Conservation (phyloP, 2,888 invertebrate genomes). For the Drosophila kuntzei region DNA sequence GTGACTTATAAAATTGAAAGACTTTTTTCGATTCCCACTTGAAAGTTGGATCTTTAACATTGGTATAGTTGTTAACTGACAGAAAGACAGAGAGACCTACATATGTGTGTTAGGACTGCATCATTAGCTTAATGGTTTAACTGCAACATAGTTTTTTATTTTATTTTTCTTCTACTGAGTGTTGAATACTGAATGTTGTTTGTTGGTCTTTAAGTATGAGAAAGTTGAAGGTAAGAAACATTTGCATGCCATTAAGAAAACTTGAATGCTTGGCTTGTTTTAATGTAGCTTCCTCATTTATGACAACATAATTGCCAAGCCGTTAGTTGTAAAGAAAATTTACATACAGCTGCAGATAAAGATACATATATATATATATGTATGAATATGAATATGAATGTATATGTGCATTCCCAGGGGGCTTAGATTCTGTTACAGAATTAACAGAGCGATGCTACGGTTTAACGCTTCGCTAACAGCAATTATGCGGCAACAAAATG, state of each 20-base stretch:
- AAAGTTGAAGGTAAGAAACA: conserved; percentile 63
- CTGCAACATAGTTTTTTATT: conserved; percentile 34
- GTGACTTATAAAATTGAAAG: not conserved
- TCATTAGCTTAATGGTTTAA: conserved; percentile 65
- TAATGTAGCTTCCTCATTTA: conserved; percentile 58
- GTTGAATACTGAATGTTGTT: conserved; percentile 10
- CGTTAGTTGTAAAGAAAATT: conserved; percentile 54
- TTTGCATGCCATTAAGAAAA: conserved; percentile 65
- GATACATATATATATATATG: conserved; percentile 6
- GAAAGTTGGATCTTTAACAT: not conserved
- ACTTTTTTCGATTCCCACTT: not conserved
- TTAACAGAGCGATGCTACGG: conserved; percentile 72
- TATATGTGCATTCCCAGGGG: conserved; percentile 14
- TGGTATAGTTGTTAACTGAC: conserved; percentile 12
- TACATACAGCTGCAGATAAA: conserved; percentile 36
- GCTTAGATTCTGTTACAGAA: conserved; percentile 56
- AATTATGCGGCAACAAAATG: conserved; percentile 69
- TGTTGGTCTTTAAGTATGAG: conserved; percentile 49
- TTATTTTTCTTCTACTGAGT: conserved; percentile 22
- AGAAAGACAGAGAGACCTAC: conserved; percentile 1
- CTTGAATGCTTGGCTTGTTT: conserved; percentile 62
- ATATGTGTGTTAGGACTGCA: conserved; percentile 38
- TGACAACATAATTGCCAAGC: conserved; percentile 71
- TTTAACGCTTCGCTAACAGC: conserved; percentile 72
- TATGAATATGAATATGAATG: conserved; percentile 3